Percentiles rank a stretch among this genome's conserved stretches.
These are phyloP conservation scores for Drosophila nr. medialis DNA, from an alignment of 2,888 invertebrate species.

Conservation along the genomic window DNA sequence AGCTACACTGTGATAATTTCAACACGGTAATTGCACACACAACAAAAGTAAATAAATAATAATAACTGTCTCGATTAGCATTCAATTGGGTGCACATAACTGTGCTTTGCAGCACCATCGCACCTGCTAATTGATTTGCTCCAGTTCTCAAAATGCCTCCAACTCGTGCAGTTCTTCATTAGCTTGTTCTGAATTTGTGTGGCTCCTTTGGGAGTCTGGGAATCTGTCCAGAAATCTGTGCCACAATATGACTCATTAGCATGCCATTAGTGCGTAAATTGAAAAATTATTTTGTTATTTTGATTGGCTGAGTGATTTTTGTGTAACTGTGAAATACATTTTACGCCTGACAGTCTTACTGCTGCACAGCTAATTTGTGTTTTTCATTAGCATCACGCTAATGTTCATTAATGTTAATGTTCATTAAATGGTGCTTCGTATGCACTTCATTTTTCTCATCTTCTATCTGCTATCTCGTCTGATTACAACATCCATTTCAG, in stretches of 20 bases:
- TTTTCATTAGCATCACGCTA: slow-evolving; percentile 62
- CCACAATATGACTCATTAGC: slow-evolving; percentile 50
- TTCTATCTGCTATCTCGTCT: slow-evolving; percentile 16
- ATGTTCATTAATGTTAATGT: slow-evolving; percentile 32
- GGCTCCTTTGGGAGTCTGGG: slow-evolving; percentile 19
- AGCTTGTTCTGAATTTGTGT: slow-evolving; percentile 27
- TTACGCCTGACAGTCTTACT: slow-evolving; percentile 9
- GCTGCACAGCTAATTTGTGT: slow-evolving; percentile 26
- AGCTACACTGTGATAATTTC: slow-evolving; percentile 46
- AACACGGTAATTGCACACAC: slow-evolving; percentile 29
- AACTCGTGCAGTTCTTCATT: slow-evolving; percentile 25
- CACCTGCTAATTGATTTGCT: slow-evolving; percentile 73
- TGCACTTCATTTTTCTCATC: slow-evolving; percentile 21
- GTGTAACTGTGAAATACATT: slow-evolving; percentile 30
- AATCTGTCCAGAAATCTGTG: slow-evolving; percentile 28
- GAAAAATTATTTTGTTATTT: slow-evolving; percentile 3
- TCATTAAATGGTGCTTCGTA: slow-evolving; percentile 37
- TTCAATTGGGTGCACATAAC: slow-evolving; percentile 71
- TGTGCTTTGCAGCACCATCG: slow-evolving; percentile 53
- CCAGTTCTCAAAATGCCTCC: slow-evolving; percentile 31
- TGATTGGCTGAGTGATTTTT: not conserved
- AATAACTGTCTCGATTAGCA: slow-evolving; percentile 65
- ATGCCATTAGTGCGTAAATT: slow-evolving; percentile 43
- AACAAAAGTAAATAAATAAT: too few relatives aligned
- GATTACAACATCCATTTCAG: slow-evolving; percentile 52